A percentile compares a stretch with the other conserved stretches of the same genome.
Conservation (phyloP, 2,888 invertebrate species). For the Lepidocyrtoides sp. region DNA sequence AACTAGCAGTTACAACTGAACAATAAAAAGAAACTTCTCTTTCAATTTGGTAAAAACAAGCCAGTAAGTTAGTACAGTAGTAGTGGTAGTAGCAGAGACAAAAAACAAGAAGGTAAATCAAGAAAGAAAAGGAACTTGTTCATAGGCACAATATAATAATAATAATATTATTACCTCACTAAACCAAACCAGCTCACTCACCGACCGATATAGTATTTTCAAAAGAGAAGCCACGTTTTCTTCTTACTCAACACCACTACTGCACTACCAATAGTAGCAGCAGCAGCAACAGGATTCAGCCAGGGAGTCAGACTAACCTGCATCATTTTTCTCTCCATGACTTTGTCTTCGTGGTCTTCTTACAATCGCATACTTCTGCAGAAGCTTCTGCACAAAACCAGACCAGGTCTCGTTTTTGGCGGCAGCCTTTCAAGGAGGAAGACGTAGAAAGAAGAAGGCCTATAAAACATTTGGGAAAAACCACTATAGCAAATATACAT, state of each 20-base stretch:
- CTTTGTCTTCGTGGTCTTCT: slow-evolving; percentile 51
- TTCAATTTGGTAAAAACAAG: slow-evolving; percentile 36
- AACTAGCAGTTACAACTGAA: neutral
- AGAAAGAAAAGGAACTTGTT: slow-evolving; percentile 16
- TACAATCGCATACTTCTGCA: neutral
- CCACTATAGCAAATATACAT: slow-evolving; percentile 12
- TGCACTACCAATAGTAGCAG: slow-evolving; percentile 28
- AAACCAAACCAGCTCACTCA: slow-evolving; percentile 5
- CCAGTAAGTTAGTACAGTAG: neutral
- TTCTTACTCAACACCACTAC: neutral
- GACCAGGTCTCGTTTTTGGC: slow-evolving; percentile 9
- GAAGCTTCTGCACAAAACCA: neutral
- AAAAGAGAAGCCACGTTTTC: slow-evolving; percentile 30
- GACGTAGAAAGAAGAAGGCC: slow-evolving; percentile 45
- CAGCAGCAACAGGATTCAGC: slow-evolving; percentile 75
- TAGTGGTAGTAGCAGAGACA: neutral
- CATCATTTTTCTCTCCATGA: slow-evolving; percentile 55
- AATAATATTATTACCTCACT: too few species aligned
- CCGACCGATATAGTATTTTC: neutral
- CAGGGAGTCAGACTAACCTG: slow-evolving; percentile 52
- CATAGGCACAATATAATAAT: neutral
- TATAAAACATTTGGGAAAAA: slow-evolving; percentile 76
- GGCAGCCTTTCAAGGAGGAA: neutral
- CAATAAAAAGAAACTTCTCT: slow-evolving; percentile 34
- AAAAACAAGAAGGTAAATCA: slow-evolving; percentile 46